Base-by-base conservation (phyloP, 2,797 vertebrate species). In the Sebastes steindachneri region DNA sequence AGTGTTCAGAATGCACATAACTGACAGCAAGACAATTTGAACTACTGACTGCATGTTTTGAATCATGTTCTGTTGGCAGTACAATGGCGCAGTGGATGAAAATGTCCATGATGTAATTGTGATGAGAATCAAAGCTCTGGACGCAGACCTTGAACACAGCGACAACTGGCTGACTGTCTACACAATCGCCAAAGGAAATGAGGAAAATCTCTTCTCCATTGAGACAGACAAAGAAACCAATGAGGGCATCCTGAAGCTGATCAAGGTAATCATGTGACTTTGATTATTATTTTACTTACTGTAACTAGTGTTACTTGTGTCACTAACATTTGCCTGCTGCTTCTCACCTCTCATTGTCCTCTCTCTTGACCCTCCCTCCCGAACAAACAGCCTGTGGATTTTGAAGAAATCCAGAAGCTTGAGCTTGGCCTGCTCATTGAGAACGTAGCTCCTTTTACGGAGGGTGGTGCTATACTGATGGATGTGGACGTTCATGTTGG, bases 111-210 rank as follows among this genome's bases (percentile, higher is more conserved):
- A 97, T 68, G 94, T 98, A 28, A 93, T 97, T 87, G 95, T 98
- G 54, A 91, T 98, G 92, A 95, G 90, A 75, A 95, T 99, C 86
- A 97, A 98, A 95, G 97, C 96, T 12, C 66, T 90, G 19, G 98
- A 99, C 76, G 77, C 48, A 7, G 98, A 99, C 87, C 95, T 97
- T 54, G 14, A 87, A 9, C 88, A 93, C 79, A 94, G 96, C 4
- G 96, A 97, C 88, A 99, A 99, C 87, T 99, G 98, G 98, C 63
- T 96, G 63, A 95, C 96, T 0, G 92, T 96, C 12, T 99, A 98
- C 54, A 82, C 82, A 0, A 97, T 99, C 58, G 67, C 69, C 1
- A 95, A 95, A 85, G 98, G 98, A 70, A 98, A 99, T 2, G 97
- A 98, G 87, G 92, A 73, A 0, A 85, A 93, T 7, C 87, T 96